Conservation (phyloP, 2,797 vertebrate species). For the Poeciliopsis gracilis region DNA sequence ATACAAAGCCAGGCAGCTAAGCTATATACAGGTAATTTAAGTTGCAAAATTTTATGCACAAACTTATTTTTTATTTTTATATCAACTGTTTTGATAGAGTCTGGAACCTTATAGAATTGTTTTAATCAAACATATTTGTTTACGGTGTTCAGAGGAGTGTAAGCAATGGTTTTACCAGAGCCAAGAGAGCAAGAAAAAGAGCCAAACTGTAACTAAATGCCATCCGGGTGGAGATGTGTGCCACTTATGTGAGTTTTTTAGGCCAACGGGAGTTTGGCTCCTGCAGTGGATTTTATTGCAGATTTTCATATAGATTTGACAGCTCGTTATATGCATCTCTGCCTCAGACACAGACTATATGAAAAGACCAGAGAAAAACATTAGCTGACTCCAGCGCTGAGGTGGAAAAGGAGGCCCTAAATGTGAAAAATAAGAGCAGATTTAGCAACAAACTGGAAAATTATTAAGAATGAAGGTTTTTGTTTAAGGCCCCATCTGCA, state of each 20-base stretch:
- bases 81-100: too few species aligned
- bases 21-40: too few species aligned
- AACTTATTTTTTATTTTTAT: too few species aligned
- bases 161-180: slow-evolving; percentile 27
- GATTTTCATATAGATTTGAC: slow-evolving; percentile 19
- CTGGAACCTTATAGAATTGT: too few species aligned
- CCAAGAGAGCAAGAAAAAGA: slow-evolving; percentile 1
- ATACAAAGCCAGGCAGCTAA: too few species aligned
- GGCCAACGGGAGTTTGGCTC: slow-evolving; percentile 19
- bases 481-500: neutral
- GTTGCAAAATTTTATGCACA: too few species aligned
- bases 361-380: slow-evolving; percentile 15
- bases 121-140: too few species aligned
- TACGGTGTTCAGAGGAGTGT: neutral
- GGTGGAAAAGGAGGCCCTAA: neutral
- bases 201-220: slow-evolving; percentile 17
- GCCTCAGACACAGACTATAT: slow-evolving; percentile 36
- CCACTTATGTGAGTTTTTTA: slow-evolving; percentile 20
- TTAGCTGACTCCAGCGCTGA: neutral
- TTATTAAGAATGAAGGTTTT: neutral
- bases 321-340: neutral
- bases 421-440: neutral
- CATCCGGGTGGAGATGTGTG: slow-evolving; percentile 3
- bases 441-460: neutral
- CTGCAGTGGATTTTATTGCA: slow-evolving; percentile 21